Base-by-base conservation (phyloP, 1,140 invertebrate species). In the Oncopodura yosiiana region DNA sequence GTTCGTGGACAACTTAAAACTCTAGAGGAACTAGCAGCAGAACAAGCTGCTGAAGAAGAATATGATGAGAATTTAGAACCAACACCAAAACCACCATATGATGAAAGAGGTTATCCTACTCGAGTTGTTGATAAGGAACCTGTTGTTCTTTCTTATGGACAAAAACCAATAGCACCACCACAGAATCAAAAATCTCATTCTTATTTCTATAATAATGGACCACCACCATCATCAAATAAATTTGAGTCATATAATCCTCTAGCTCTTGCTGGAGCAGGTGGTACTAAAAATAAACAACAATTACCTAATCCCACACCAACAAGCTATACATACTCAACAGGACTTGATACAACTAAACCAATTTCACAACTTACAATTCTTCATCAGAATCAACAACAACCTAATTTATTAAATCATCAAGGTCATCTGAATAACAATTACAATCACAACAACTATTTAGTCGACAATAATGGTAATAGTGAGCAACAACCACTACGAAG, bases 1-100 rank as follows among this genome's bases (percentile, higher is more conserved):
- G 58, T 64, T 12, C 52, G 48, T 34, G 62, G 62, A 11, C 56
- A 57, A 43, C 19, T 64, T n/a, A 61, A 58, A 44, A 56, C 55
- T 11, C 23, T 64, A 8, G 62, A 52, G 19, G 56, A 64, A 46
- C 49, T 61, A 3, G 59, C 55, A 2, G 58, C 52, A 37, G 62
- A 60, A 26, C 45, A 49, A 36, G 46, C 36, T 41, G 21, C 39
- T 4, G 42, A 54, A 4, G 53, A 53, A 14, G 44, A 56, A 30
- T 39, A 45, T 16, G 50, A 54, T 24, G 43, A 21, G 14, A 32
- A 32, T 48, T 21, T 24, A n/a, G 16, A 41, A 32, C 38, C 43
- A 53, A 64, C 62, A 14, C 62, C 62, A 8, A 23, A 39, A 14
- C 62, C 62, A 19, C 58, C 56, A 2, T 64, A 46, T 30, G 62